Conservation (phyloP, 1,140 invertebrate species). For the Heliconius nattereri region DNA sequence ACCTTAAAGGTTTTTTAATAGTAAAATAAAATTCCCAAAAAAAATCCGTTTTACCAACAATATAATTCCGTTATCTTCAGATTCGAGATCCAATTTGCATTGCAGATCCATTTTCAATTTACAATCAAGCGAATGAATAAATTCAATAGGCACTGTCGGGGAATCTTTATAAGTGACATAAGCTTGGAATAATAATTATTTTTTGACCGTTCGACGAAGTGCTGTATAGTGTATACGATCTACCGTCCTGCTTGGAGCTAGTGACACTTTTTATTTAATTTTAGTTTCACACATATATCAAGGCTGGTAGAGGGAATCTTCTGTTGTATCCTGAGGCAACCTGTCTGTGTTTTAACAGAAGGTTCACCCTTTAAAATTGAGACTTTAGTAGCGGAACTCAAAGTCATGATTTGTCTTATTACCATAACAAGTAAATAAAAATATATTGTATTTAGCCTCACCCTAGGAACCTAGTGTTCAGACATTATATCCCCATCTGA, state of each 20-base stretch:
- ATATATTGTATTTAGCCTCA: no score
- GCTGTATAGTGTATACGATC: background rate
- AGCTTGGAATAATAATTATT: conserved; percentile 14
- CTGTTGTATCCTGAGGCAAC: no score
- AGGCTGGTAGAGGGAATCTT: no score
- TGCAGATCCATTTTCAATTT: conserved; percentile 43
- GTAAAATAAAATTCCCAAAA: conserved; percentile 4
- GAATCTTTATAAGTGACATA: conserved; percentile 28
- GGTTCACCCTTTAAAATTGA: no score
- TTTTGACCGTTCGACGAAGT: background rate
- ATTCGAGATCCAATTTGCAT: conserved; percentile 36
- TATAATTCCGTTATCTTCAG: conserved; percentile 37
- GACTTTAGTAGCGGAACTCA: no score
- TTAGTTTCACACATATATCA: no score
- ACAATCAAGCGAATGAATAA: conserved; percentile 40
- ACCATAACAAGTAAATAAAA: no score
- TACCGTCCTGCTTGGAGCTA: background rate
- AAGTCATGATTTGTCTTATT: no score
- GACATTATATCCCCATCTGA: no score
- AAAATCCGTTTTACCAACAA: conserved; percentile 36
- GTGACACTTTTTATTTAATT: no score
- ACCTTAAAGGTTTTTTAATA: background rate
- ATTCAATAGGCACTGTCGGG: conserved; percentile 28
- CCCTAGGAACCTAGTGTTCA: no score
- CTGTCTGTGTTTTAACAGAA: no score